These are phyloP conservation scores for Anguilla rostrata DNA, from an alignment of 2,113 vertebrate species.

Conservation along the genomic window DNA sequence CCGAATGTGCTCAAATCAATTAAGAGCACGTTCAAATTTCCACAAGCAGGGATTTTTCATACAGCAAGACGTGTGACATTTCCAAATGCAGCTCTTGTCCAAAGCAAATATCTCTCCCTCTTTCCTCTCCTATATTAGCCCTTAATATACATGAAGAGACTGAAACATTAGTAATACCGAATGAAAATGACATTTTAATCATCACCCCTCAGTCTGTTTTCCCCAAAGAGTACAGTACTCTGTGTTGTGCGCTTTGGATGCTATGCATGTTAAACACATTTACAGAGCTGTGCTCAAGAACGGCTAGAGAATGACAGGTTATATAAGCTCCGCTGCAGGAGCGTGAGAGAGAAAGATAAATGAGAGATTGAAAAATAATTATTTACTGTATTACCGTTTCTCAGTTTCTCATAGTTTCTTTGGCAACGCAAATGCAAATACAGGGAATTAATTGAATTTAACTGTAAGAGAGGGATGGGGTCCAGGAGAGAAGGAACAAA, in stretches of 20 bases:
- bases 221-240: background rate
- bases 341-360: background rate
- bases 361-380: background rate
- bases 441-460: background rate
- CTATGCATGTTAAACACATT: background rate
- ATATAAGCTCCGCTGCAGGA: background rate
- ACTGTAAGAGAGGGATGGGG: slow-evolving; percentile 8
- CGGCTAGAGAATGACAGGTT: background rate
- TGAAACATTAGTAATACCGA: background rate
- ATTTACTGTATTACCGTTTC: no score
- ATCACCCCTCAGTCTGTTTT: background rate
- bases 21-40: background rate
- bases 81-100: background rate
- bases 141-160: background rate
- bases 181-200: background rate
- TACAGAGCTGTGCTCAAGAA: background rate
- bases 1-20: background rate
- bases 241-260: background rate
- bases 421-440: background rate
- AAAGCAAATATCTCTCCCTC: background rate
- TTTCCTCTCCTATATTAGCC: background rate
- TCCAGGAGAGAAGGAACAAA: slow-evolving; percentile 54
- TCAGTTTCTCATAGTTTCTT: no score
- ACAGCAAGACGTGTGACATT: background rate
- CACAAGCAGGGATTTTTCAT: background rate